Base-by-base conservation (phyloP, 2,113 vertebrate genomes). In the Ondatra zibethicus region DNA sequence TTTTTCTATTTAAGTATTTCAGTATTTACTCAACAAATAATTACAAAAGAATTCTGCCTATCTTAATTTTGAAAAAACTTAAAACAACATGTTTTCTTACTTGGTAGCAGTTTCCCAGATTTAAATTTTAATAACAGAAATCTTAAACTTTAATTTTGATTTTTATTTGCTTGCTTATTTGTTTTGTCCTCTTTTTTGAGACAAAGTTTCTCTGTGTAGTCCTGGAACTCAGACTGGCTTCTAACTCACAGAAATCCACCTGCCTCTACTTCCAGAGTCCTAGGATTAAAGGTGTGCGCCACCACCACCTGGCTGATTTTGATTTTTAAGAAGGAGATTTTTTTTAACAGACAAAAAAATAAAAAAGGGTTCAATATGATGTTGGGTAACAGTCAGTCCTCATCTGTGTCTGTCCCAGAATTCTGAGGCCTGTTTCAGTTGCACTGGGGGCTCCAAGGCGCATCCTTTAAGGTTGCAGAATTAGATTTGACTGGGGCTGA, bases 401-500 rank as follows among this genome's bases (percentile, higher is more conserved):
- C 45, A 25, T 95, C 85, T 61, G 45, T 95, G 63, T 91, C 68
- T 82, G 82, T 96, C 96, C 93, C 68, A 87, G 50, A 96, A 97
- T 97, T 95, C 89, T 95, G 82, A 90, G 97, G 88, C 82, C 50
- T 73, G 89, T 93, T 93, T 95, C 78, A 70, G 82, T 77, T 88
- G 92, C 65, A 94, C 87, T 68, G 92, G 89, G 90, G 97, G 95
- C 96, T 97, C 97, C 84, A 25, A 73, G 72, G 93, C 80, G 72
- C 93, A 84, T 96, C 98, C 95, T 98, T 63, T 96, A 97, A 97
- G 96, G 91, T 93, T 96, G 93, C 91, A 93, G 52, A 97, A 96
- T 98, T 98, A 96, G 97, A 98, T 98, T 98, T 97, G 96, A 63
- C 95, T 93, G 84, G 58, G 92, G 89, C 97, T 96, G 97, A 95